Evolutionary conservation across 2,113 vertebrate genomes (phyloP), one percentile per base, ranked within the genome.

Genomic region (Lutjanus erythropterus): DNA sequence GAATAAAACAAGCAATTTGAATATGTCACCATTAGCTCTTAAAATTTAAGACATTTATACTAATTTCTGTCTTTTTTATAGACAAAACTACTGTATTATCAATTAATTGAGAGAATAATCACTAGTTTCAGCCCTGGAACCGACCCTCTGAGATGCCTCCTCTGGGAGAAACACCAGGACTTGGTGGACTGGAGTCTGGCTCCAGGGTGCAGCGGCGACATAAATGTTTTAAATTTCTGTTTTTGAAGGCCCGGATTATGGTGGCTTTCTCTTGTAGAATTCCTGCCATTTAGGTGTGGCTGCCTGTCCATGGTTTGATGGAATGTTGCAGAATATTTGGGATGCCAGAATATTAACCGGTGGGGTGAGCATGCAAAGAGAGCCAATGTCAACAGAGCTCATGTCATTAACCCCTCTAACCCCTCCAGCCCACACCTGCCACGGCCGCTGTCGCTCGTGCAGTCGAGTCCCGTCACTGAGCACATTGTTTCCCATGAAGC

Each of bases 271-370:
- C 84, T 86, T 15, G 66, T 69, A 81, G 79, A 91, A 94, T 94
- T 94, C 93, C 88, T 86, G 89, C 60, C 78, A 83, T 92, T 90
- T 91, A 86, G 83, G 56, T 87, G 90, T 29, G 83, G 79, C 88
- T 59, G 78, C 59, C 84, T 53, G 16, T 71, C 80, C 69, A 39
- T 77, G 74, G 80, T 91, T 85, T 81, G 64, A 52, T 91, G 91
- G 90, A 88, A 94, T 92, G 94, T 91, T 90, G 80, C 69, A 64
- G 91, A 91, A 94, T 95, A 85, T 92, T 93, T 94, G 85, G 94
- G 85, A 95, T 95, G 92, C 94, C 94, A 60, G 81, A 92, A 92
- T 92, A 89, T 94, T 93, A 91, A 88, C 76, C 91, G 86, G 91
- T 91, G 92, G 87, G 85, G 18, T 94, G 91, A 93, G 85, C 86